Evolutionary conservation across 2,797 vertebrate species (phyloP).

Genomic region (Muscicapa striata): DNA sequence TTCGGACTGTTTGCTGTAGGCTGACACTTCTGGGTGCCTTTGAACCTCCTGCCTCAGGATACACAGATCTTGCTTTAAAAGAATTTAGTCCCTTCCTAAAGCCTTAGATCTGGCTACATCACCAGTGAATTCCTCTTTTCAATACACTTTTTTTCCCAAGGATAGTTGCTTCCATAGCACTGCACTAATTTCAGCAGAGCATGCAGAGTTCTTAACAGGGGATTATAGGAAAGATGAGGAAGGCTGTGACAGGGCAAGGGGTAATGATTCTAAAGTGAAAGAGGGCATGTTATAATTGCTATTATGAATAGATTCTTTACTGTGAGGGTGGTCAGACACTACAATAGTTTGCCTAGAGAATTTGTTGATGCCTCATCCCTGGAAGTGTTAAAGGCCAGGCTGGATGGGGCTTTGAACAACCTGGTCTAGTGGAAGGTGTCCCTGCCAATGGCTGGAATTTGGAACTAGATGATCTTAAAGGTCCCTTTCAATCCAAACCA

Average conservation of each 20-base stretch:
- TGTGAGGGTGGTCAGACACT: neutral
- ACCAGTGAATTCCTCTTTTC: neutral
- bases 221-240: neutral
- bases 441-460: neutral
- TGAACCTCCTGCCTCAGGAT: neutral
- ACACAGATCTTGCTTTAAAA: neutral
- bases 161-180: neutral
- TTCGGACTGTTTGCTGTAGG: neutral
- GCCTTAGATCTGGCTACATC: neutral
- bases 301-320: neutral
- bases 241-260: neutral
- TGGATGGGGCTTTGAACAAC: neutral
- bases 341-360: neutral
- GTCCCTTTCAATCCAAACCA: neutral
- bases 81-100: neutral
- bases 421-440: neutral
- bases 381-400: neutral
- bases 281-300: neutral
- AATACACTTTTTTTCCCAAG: neutral
- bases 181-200: neutral
- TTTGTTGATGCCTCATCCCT: neutral
- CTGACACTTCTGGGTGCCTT: neutral
- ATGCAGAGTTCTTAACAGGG: neutral
- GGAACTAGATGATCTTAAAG: neutral
- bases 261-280: neutral